Evolutionary conservation across 2,888 invertebrate genomes (phyloP).

Genomic region (Acheta domesticus): DNA sequence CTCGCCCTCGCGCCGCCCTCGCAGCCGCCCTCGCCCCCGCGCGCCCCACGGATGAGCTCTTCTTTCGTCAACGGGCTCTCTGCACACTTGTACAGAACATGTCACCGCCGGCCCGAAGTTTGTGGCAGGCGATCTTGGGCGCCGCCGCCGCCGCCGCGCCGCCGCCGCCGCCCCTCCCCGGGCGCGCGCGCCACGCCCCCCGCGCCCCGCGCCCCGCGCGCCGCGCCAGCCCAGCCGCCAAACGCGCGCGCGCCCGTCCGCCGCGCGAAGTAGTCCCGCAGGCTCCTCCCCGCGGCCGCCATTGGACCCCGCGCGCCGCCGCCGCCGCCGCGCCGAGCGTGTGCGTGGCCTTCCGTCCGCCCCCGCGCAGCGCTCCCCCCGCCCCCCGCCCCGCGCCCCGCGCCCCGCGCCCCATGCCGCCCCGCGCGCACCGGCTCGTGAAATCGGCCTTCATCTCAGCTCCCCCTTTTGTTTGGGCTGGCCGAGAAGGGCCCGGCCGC

Average conservation of each 20-base stretch:
- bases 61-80: no score
- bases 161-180: background rate
- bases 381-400: background rate
- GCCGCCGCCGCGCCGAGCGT: background rate
- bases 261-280: background rate
- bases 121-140: background rate
- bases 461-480: background rate
- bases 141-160: background rate
- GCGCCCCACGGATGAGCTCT: no score
- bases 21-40: no score
- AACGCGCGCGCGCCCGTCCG: background rate
- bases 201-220: background rate
- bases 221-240: no score
- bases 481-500: background rate
- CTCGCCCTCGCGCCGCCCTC: no score
- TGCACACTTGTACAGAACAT: background rate
- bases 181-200: background rate
- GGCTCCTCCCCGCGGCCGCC: constrained; percentile 1
- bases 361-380: background rate
- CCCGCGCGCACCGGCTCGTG: background rate
- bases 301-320: background rate
- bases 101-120: background rate
- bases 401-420: background rate
- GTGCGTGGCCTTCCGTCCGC: background rate
- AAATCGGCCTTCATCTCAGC: background rate